Evolutionary conservation across 2,113 vertebrate genomes (phyloP).

Genomic region (Noturus placidus): DNA sequence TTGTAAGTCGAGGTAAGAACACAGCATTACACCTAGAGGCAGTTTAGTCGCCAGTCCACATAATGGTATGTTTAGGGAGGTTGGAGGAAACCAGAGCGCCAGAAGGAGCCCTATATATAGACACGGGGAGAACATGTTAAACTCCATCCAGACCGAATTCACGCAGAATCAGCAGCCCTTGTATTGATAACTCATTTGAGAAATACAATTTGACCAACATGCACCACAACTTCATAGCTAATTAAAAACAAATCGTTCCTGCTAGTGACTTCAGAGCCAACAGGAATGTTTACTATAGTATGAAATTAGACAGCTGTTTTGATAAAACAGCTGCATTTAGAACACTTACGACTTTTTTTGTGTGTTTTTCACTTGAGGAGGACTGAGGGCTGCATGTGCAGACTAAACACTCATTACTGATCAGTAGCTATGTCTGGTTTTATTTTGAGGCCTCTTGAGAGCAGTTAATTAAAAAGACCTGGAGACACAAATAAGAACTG

Average conservation of each 20-base stretch:
- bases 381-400: conserved; percentile 28
- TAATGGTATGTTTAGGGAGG: neutral
- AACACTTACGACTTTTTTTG: neutral
- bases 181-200: neutral
- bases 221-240: neutral
- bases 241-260: neutral
- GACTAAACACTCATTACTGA: conserved; percentile 40
- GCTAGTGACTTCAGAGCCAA: neutral
- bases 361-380: neutral
- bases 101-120: neutral
- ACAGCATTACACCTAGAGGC: neutral
- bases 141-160: neutral
- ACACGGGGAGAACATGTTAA: neutral
- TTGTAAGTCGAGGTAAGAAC: neutral
- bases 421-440: conserved; percentile 20
- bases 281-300: neutral
- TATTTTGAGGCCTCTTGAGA: conserved; percentile 39
- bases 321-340: neutral
- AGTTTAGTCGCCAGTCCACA: neutral
- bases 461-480: conserved; percentile 42
- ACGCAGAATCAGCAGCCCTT: neutral
- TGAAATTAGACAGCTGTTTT: neutral
- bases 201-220: neutral
- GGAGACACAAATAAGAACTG: conserved; percentile 41
- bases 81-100: neutral